Conservation (phyloP, 2,113 vertebrate species). For the Origma solitaria region DNA sequence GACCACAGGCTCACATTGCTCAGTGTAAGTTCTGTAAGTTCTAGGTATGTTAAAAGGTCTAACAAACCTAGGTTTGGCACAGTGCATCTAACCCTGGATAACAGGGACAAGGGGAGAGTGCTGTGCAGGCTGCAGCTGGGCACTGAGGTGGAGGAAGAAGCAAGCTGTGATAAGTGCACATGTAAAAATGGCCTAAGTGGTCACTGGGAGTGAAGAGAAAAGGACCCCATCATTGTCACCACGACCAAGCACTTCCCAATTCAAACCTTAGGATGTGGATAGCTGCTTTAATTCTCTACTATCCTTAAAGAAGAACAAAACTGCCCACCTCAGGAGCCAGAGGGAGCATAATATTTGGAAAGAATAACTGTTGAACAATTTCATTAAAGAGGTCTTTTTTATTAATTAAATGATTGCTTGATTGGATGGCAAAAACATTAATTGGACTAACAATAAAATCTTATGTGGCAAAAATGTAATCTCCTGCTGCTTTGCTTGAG, state of each 20-base stretch:
- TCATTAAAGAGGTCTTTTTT: neutral
- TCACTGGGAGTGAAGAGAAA: neutral
- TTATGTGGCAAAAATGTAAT: neutral
- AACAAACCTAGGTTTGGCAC: neutral
- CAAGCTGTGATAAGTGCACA: neutral
- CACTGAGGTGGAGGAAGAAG: neutral
- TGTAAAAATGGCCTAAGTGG: neutral
- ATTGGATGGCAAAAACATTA: neutral
- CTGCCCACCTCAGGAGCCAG: neutral
- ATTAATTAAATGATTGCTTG: neutral
- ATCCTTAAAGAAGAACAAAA: neutral
- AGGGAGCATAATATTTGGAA: neutral
- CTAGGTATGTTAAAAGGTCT: neutral
- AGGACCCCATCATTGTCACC: neutral
- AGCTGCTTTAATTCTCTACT: neutral
- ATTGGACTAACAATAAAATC: neutral
- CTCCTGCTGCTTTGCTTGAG: neutral
- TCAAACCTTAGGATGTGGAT: rapidly evolving
- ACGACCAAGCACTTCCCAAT: neutral
- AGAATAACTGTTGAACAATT: neutral
- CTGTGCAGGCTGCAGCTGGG: neutral
- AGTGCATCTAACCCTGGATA: neutral
- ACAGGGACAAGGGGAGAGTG: neutral
- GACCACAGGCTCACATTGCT: neutral
- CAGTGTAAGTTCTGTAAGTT: neutral